Percentiles rank a stretch among this genome's conserved stretches.
Evolutionary conservation across 2,888 invertebrate genomes (phyloP).

Genomic region (Drosophila hamatofila): DNA sequence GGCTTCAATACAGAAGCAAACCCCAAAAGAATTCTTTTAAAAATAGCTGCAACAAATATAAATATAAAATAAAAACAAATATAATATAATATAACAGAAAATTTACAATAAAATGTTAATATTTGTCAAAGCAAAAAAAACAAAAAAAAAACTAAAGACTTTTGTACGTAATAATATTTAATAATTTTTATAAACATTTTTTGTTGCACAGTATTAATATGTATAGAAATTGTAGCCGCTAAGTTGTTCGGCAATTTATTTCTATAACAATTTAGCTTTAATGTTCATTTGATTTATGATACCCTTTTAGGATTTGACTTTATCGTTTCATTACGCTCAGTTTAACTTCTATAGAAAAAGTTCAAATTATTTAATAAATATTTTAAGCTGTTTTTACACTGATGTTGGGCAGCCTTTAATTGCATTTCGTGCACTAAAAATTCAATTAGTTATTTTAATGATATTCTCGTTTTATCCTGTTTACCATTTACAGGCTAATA

Average conservation of each 20-base stretch:
- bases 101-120: neutral
- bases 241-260: slow-evolving; percentile 43
- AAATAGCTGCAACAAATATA: slow-evolving; percentile 39
- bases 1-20: slow-evolving; percentile 41
- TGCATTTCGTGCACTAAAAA: slow-evolving; percentile 56
- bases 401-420: slow-evolving; percentile 50
- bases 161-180: neutral
- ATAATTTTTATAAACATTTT: no score
- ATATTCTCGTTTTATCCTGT: slow-evolving; percentile 24
- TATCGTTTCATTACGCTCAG: slow-evolving; percentile 46
- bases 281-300: slow-evolving; percentile 66
- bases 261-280: slow-evolving; percentile 66
- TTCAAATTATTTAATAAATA: slow-evolving; percentile 43
- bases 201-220: slow-evolving; percentile 8
- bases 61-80: no score
- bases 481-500: slow-evolving; percentile 28
- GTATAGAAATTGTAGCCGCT: slow-evolving; percentile 2
- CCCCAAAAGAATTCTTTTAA: slow-evolving; percentile 16
- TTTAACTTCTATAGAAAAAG: slow-evolving; percentile 53
- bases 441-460: slow-evolving; percentile 69
- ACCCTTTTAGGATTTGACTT: slow-evolving; percentile 52
- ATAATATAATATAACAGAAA: no score
- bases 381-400: slow-evolving; percentile 39
- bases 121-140: neutral
- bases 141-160: neutral